Conservation (phyloP, 2,113 vertebrate genomes). For the Oenanthe oenanthe region DNA sequence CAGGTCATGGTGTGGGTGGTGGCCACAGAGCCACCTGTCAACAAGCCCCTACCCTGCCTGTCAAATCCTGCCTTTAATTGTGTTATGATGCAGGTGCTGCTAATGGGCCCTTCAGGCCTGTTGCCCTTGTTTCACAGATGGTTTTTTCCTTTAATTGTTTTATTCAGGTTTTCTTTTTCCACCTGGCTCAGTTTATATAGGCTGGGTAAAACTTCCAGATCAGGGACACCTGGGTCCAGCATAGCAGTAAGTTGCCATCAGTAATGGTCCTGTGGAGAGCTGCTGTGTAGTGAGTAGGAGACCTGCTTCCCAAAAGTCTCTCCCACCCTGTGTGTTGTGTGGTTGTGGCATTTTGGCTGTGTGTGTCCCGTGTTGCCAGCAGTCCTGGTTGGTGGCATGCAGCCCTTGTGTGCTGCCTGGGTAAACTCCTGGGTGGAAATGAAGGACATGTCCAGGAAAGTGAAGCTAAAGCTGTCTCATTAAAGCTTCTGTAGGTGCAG, state of each 20-base stretch:
- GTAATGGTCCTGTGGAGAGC: not conserved
- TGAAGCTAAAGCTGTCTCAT: not conserved
- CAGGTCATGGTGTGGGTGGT: not conserved
- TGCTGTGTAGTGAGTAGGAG: not conserved
- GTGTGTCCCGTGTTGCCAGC: not conserved
- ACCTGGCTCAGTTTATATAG: not conserved
- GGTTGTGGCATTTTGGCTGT: fast-evolving
- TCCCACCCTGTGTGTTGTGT: fast-evolving
- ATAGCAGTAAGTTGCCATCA: not conserved
- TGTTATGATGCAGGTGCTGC: not conserved
- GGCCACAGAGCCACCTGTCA: not conserved
- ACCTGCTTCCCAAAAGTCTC: not conserved
- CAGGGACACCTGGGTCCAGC: not conserved
- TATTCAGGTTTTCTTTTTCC: not conserved
- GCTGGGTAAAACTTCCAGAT: not conserved
- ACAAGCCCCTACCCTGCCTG: fast-evolving
- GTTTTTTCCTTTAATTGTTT: not conserved
- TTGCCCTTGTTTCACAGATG: not conserved
- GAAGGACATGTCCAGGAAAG: fast-evolving
- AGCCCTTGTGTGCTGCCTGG: not conserved
- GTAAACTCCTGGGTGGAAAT: not conserved
- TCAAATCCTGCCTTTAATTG: not conserved
- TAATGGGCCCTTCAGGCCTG: not conserved
- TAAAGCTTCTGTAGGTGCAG: not conserved
- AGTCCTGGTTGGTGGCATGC: too few species aligned